phyloP scores from a whole-genome alignment of 2,113 vertebrate species.

The Trichomycterus rosablanca region DNA sequence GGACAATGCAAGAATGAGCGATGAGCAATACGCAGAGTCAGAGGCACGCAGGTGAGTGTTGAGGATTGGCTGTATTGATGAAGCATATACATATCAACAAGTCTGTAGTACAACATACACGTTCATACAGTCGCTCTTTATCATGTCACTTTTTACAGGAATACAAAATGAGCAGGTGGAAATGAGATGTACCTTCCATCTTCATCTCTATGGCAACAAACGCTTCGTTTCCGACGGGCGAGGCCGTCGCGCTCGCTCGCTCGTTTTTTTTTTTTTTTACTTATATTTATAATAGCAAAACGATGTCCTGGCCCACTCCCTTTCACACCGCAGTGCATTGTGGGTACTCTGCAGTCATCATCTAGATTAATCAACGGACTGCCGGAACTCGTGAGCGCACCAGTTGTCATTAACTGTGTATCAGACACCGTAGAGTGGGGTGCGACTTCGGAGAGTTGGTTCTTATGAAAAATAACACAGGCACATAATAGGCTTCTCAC shows the following conservation, averaged over 20 bases:
- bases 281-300: too few species aligned
- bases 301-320: background rate
- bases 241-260: background rate
- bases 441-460: background rate
- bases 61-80: constrained; percentile 70
- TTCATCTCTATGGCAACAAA: constrained; percentile 61
- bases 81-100: constrained; percentile 76
- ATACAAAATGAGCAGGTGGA: constrained; percentile 71
- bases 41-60: constrained; percentile 40
- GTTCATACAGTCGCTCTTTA: constrained; percentile 55
- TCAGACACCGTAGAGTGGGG: background rate
- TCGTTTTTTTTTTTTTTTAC: too few species aligned
- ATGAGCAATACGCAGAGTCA: too few species aligned
- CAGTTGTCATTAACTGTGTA: background rate
- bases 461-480: constrained; percentile 70
- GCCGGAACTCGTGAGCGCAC: background rate
- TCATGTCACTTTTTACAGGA: constrained; percentile 66
- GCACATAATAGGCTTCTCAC: constrained; percentile 52
- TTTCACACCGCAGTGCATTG: constrained; percentile 13
- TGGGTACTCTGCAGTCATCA: constrained; percentile 1
- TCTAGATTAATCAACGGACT: background rate
- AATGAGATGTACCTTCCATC: constrained; percentile 61
- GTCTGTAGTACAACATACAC: constrained; percentile 70
- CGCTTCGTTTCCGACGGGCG: constrained; percentile 42
- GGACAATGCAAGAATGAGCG: too few species aligned